Base-by-base conservation (phyloP, 2,113 vertebrate genomes). In the Ondatra zibethicus region DNA sequence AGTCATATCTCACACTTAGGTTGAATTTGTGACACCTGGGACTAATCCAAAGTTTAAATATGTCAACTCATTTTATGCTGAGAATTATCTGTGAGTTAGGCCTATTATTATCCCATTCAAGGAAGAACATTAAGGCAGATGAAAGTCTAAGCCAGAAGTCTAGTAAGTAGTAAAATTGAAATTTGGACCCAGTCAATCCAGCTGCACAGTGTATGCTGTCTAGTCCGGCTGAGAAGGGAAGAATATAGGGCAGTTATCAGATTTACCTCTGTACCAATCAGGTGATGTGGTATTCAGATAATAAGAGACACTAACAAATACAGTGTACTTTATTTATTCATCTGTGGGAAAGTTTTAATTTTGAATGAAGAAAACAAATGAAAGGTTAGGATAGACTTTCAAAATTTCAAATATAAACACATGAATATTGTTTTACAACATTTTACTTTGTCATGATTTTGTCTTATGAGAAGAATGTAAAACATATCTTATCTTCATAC, bases 261-360 rank as follows among this genome's bases (percentile, higher is more conserved):
- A 75, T 73, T 23, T 81, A n/a, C 36, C 80, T 88, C 27, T 95
- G 52, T 87, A 78, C 36, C 72, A 86, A 23, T 55, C 81, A 95
- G 45, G 80, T 13, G 73, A 93, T 31, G 5, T 76, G 33, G 29
- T 7, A 72, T 72, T 36, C 27, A 92, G 94, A 72, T 82, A 85
- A 25, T 61, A 80, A 87, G 65, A 39, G 7, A 81, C 45, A 65
- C 12, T 68, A 88, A 55, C 73, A 39, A 72, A 93, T 81, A 63
- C 5, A 88, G 42, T 42, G 2, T 70, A 66, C 50, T 97, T 96
- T 95, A 23, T 77, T 65, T 72, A 73, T 66, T 88, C 5, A 86
- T 14, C 9, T 80, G 25, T 96, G 66, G 84, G 42, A 84, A 96
- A 85, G 23, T 29, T 65, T 88, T 92, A 92, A 33, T 93, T 96